Percentiles rank a stretch among this genome's conserved stretches.
Evolutionary conservation across 2,797 vertebrate species (phyloP).

Genomic region (Dendrocincla tyrannina): DNA sequence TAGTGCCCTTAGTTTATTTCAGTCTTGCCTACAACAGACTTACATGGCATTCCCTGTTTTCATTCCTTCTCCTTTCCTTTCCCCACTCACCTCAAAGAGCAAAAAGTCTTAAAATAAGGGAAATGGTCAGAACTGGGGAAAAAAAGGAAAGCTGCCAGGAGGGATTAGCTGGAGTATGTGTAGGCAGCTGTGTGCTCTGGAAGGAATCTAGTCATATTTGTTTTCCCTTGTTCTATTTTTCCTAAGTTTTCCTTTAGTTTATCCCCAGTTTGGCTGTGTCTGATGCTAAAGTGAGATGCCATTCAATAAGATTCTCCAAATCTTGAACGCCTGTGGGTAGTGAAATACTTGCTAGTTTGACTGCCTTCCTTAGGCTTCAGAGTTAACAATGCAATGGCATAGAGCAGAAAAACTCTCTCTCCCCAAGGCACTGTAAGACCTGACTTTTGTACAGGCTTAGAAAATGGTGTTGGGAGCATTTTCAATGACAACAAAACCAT

Average conservation of each 20-base stretch:
- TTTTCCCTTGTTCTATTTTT: constrained; percentile 21
- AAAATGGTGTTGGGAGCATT: not conserved
- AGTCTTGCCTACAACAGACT: not conserved
- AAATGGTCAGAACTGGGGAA: not conserved
- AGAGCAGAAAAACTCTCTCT: not conserved
- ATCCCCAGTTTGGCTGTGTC: not conserved
- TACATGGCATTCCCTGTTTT: not conserved
- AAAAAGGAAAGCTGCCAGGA: not conserved
- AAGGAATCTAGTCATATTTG: not conserved
- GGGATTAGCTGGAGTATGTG: not conserved
- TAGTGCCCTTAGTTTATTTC: not conserved
- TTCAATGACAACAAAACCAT: constrained; percentile 3
- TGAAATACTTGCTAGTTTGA: not conserved
- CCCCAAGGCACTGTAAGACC: not conserved
- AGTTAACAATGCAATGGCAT: not conserved
- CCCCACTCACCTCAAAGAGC: not conserved
- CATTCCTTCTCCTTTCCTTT: not conserved
- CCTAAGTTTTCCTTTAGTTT: not conserved
- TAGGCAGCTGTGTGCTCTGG: not conserved
- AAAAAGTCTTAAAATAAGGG: not conserved
- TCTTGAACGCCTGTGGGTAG: not conserved
- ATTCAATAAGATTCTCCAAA: not conserved
- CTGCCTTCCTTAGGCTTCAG: not conserved
- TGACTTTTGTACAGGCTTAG: not conserved
- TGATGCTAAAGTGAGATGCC: not conserved